Conservation (phyloP, 2,797 vertebrate genomes). For the Potorous gilbertii region DNA sequence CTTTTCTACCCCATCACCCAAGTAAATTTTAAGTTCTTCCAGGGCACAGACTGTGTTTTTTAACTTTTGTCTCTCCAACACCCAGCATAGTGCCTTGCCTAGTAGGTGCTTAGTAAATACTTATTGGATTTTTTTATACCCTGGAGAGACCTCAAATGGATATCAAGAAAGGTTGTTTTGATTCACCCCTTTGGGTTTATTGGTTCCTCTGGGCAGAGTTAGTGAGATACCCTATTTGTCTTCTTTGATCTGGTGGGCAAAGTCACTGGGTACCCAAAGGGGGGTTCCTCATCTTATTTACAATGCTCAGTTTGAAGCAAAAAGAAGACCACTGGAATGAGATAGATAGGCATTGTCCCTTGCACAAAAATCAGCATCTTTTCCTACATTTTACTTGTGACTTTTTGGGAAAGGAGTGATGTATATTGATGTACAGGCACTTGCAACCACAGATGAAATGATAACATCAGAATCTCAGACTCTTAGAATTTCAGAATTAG, state of each 20-base stretch:
- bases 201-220: constrained; percentile 36
- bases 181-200: constrained; percentile 51
- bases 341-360: neutral
- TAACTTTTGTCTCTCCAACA: neutral
- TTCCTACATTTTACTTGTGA: constrained; percentile 33
- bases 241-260: constrained; percentile 60
- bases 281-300: neutral
- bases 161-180: constrained; percentile 50
- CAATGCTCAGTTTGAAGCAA: neutral
- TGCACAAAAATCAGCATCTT: constrained; percentile 17
- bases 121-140: neutral
- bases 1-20: neutral
- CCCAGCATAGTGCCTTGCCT: neutral
- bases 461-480: neutral
- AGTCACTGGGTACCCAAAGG: constrained; percentile 40
- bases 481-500: neutral
- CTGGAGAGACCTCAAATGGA: constrained; percentile 54
- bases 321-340: neutral
- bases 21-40: neutral
- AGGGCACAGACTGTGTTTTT: neutral
- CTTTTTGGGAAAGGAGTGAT: constrained; percentile 1
- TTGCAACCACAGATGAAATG: neutral
- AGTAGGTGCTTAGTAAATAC: neutral
- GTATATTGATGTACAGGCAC: neutral
- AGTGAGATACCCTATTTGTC: constrained; percentile 42